Base-by-base conservation (phyloP, 2,113 vertebrate species). In the Hiodon alosoides region DNA sequence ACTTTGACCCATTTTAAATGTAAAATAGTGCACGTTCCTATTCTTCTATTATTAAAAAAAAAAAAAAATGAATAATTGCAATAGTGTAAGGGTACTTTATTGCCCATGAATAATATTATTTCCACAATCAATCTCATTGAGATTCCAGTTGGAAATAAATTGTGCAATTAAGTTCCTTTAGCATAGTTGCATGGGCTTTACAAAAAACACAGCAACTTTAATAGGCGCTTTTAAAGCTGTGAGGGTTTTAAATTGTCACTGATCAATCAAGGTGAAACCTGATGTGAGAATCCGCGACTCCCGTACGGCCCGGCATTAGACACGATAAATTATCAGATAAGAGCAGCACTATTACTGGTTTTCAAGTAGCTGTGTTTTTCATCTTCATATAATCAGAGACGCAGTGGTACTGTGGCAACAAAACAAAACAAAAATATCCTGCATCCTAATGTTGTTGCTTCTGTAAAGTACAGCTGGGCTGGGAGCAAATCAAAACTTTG, bases 1-100 rank as follows among this genome's bases (percentile, higher is more conserved):
- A 82, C 83, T 84, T 81, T 91, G 89, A 89, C 89, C 91, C 82
- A 91, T 88, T 90, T 90, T 81, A 70, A 77, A 81, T 81, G 74
- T 82, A 85, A 91, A 89, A 83, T 88, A 89, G 87, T 84, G 79
- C 88, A 86, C 73, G 81, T 78, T 85, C 84, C 84, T 85, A 75
- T 87, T 88, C 81, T 78, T 83, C 73, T 79, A 31, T 31, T 31
- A 31, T 31, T 31, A 1, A 31, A 31, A 31, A 73, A 59, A 1
- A 31, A 31, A 31, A 73, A 59, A 76, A 81, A 79, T 13, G 64
- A 74, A 84, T 67, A 59, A 78, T 80, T 77, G 67, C 71, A 77
- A 70, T 67, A 51, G 52, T 58, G n/a, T 67, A 75, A 73, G 73
- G 73, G 67, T 75, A 75, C 73, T 67, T 31, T 16, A 17, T 53